These are phyloP conservation scores for Epinephelus cyanopodus DNA, from an alignment of 2,113 vertebrate species.

Conservation along the genomic window DNA sequence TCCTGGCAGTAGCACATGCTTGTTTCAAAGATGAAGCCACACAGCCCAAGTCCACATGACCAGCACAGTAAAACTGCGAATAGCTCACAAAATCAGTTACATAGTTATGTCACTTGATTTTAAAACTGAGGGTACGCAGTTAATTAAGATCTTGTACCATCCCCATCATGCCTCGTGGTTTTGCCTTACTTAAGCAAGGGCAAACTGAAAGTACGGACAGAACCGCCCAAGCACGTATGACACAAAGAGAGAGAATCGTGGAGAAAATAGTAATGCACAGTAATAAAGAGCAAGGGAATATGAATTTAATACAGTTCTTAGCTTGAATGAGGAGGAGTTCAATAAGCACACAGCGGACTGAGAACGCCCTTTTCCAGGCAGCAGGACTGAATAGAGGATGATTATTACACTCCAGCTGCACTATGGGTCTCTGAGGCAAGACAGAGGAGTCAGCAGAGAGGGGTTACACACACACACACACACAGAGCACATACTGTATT, in stretches of 20 bases:
- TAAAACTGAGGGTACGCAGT: background rate
- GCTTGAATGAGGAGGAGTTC: slow-evolving; percentile 53
- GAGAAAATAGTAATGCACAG: slow-evolving; percentile 20
- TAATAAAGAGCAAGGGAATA: slow-evolving; percentile 22
- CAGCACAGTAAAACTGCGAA: too few relatives aligned
- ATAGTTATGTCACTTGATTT: background rate
- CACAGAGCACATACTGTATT: background rate
- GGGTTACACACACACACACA: background rate
- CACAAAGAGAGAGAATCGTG: background rate
- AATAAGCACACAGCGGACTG: slow-evolving; percentile 45
- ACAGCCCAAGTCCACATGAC: too few relatives aligned
- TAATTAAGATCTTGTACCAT: background rate
- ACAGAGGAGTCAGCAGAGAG: slow-evolving; percentile 39
- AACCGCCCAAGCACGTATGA: background rate
- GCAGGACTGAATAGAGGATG: slow-evolving; percentile 59
- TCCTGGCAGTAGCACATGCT: too few relatives aligned
- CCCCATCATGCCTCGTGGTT: background rate
- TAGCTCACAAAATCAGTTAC: too few relatives aligned
- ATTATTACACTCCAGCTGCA: slow-evolving; percentile 59
- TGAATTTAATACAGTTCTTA: slow-evolving; percentile 53
- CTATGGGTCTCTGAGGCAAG: slow-evolving; percentile 50
- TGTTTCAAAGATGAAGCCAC: too few relatives aligned
- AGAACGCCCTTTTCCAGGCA: slow-evolving; percentile 47
- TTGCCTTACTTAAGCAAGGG: background rate
- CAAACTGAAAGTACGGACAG: background rate